Evolutionary conservation across 1,140 invertebrate species (phyloP).

Genomic region (Zaprionus kolodkinae): DNA sequence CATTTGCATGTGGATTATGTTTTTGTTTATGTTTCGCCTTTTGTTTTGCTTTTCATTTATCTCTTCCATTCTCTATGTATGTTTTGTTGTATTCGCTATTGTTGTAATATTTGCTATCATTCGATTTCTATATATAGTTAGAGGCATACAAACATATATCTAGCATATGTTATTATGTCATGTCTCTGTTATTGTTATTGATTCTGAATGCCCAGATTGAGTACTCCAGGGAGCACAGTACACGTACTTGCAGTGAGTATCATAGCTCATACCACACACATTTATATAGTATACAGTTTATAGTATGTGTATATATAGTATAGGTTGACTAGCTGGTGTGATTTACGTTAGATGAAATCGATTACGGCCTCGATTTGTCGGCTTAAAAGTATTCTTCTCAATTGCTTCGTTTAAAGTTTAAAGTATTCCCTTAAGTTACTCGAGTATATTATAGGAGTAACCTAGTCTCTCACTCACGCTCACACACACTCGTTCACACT

Average conservation of each 20-base stretch:
- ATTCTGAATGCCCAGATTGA: conserved; percentile 34
- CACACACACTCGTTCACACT: conserved; percentile 5
- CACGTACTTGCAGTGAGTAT: neutral
- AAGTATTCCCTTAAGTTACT: conserved; percentile 40
- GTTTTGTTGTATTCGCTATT: conserved; percentile 49
- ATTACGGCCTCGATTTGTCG: conserved; percentile 44
- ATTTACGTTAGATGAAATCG: conserved; percentile 34
- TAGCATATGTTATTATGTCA: conserved; percentile 10
- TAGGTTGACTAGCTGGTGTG: conserved; percentile 43
- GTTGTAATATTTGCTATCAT: conserved; percentile 57
- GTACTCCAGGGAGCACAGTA: conserved; percentile 10
- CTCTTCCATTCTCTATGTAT: conserved; percentile 25
- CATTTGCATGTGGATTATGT: conserved; percentile 49
- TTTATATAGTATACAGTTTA: conserved; percentile 6
- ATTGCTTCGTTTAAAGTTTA: conserved; percentile 24
- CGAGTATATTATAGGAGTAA: conserved; percentile 15
- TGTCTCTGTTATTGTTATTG: conserved; percentile 30
- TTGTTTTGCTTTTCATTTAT: neutral
- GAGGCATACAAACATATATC: neutral
- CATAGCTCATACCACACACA: neutral
- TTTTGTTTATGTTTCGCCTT: conserved; percentile 18
- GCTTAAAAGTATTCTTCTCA: conserved; percentile 61
- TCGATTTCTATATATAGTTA: conserved; percentile 10
- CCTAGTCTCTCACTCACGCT: conserved; percentile 1
- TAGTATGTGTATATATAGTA: conserved; percentile 22